A percentile compares a stretch with the other conserved stretches of the same genome.
These are phyloP conservation scores for Reticulitermes lucifugus DNA, from an alignment of 2,888 invertebrate genomes.

Conservation along the genomic window DNA sequence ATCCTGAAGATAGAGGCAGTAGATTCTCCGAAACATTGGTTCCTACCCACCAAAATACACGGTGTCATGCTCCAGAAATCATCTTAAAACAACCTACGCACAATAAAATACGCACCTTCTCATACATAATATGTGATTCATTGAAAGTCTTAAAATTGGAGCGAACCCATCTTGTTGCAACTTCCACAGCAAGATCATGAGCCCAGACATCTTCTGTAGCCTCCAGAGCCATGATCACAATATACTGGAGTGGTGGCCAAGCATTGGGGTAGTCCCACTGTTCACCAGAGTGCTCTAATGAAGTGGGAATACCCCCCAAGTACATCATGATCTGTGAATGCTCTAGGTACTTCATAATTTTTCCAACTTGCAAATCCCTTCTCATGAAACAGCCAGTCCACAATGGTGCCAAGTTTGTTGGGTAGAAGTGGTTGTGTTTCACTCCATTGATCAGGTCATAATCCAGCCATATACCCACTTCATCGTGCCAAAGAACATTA, in stretches of 20 bases:
- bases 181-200: constrained; percentile 72
- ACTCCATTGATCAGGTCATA: constrained; percentile 78
- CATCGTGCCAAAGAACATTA: constrained; percentile 87
- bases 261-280: constrained; percentile 96
- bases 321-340: constrained; percentile 69
- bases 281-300: constrained; percentile 81
- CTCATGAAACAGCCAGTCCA: constrained; percentile 82
- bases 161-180: constrained; percentile 85
- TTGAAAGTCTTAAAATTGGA: constrained; percentile 83
- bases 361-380: constrained; percentile 67
- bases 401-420: constrained; percentile 84
- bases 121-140: constrained; percentile 80
- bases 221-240: constrained; percentile 82
- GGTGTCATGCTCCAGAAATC: too few relatives aligned
- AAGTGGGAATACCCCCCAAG: constrained; percentile 85
- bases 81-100: too few relatives aligned
- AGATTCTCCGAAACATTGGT: too few relatives aligned
- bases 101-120: constrained; percentile 73
- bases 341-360: constrained; percentile 77
- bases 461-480: constrained; percentile 88
- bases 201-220: constrained; percentile 76
- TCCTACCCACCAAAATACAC: too few relatives aligned
- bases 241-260: constrained; percentile 93
- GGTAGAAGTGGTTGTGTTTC: constrained; percentile 79
- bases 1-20: too few relatives aligned